Evolutionary conservation across 1,140 invertebrate genomes (phyloP).

Genomic region (Eueides isabella): DNA sequence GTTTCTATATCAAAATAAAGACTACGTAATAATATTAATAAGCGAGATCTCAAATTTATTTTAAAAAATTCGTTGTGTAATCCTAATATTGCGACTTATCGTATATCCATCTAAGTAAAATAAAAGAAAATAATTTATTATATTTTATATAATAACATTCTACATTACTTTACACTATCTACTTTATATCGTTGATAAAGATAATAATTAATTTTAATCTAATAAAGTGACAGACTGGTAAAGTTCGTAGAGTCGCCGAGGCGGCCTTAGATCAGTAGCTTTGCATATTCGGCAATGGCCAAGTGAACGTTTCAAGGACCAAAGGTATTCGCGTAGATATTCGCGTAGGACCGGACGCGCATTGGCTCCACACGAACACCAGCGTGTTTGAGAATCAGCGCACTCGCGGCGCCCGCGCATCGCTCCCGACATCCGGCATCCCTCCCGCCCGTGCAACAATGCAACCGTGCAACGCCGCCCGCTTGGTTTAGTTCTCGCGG

Average conservation of each 20-base stretch:
- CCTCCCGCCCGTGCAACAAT: conserved; percentile 49
- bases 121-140: conserved; percentile 79
- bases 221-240: conserved; percentile 82
- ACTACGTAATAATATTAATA: conserved; percentile 77
- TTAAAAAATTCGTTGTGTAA: conserved; percentile 80
- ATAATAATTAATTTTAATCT: conserved; percentile 83
- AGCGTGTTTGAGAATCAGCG: conserved; percentile 3
- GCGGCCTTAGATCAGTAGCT: conserved; percentile 81
- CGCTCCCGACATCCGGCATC: conserved; percentile 33
- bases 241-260: conserved; percentile 80
- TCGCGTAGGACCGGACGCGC: conserved; percentile 81
- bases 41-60: conserved; percentile 82
- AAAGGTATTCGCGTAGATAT: conserved; percentile 75
- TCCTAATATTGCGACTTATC: conserved; percentile 78
- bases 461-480: conserved; percentile 76
- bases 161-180: conserved; percentile 81
- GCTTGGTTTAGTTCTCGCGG: conserved; percentile 80
- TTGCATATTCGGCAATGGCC: conserved; percentile 81
- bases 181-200: conserved; percentile 80
- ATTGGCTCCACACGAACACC: conserved; percentile 79
- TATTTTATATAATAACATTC: conserved; percentile 81
- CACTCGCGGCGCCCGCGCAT: conserved; percentile 41
- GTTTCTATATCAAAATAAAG: conserved; percentile 80
- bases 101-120: conserved; percentile 72
- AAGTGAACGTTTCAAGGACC: conserved; percentile 80